Base-by-base conservation (phyloP, 2,113 vertebrate genomes). In the Sceloporus tristichus region DNA sequence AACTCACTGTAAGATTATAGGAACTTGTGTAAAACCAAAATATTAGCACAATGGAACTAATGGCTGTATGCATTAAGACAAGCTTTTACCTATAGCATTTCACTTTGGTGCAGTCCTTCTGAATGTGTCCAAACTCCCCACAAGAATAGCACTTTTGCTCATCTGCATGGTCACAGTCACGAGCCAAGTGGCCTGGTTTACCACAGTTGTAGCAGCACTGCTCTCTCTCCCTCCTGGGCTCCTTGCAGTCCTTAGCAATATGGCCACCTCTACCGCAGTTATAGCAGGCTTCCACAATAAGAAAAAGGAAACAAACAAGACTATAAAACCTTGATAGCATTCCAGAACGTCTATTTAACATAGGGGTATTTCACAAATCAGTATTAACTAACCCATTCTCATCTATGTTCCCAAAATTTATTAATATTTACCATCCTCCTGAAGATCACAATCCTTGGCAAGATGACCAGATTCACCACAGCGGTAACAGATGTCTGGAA, bases 61-160 rank as follows among this genome's bases (percentile, higher is more conserved):
- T 56, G 2, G 19, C n/a, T 29, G 74, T 3, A 29, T 80, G 6
- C 23, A 3, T 16, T n/a, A 9, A 7, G 0, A 66, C 38, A 3
- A n/a, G 48, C 84, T 96, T 75, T 96, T 93, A 99, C 99, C 99
- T 97, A 96, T 99, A 99, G 97, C 99, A 99, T 96, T 99, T 99
- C 94, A 99, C 99, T 97, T 99, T 99, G 95, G 98, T 98, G 94
- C 99, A 99, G 86, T 99, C 98, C 96, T 99, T 99, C 88, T 99
- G 99, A 96, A 99, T 99, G 96, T 99, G 99, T 68, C 99, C 99
- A 81, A 99, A 98, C 79, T 98, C 98, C 76, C 99, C 99, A 89
- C 99, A 99, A 88, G 98, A 98, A 95, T 99, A 99, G 97, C 99
- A 99, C 95, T 99, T 99, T 96, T 99, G 98, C 97, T 99, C 99